Evolutionary conservation across 2,113 vertebrate genomes (phyloP).

Genomic region (human (Homo sapiens)): DNA sequence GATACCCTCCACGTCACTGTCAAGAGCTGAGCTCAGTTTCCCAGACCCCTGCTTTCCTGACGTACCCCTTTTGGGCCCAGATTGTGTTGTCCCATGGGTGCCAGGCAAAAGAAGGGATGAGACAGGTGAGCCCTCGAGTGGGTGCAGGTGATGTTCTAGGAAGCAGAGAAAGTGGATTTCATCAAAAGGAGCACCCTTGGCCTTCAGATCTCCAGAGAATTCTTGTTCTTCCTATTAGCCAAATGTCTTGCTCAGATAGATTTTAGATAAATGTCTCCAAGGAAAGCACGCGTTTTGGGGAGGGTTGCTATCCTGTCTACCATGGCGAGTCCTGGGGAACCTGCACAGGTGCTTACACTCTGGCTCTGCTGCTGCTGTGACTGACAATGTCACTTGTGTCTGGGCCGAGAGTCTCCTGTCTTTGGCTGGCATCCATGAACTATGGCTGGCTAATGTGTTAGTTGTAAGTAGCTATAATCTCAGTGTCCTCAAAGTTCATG

Average conservation of each 20-base stretch:
- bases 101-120: not conserved
- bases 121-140: not conserved
- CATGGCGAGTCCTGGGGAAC: not conserved
- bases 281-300: not conserved
- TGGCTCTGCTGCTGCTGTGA: not conserved
- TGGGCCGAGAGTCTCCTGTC: no score
- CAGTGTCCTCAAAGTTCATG: no score
- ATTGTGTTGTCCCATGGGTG: not conserved
- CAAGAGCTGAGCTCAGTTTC: not conserved
- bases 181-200: not conserved
- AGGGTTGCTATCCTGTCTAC: not conserved
- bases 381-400: not conserved
- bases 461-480: no score
- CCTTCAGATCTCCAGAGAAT: not conserved
- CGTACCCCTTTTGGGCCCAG: not conserved
- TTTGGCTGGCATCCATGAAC: no score
- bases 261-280: not conserved
- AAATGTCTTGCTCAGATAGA: not conserved
- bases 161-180: not conserved
- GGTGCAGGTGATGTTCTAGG: not conserved
- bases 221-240: not conserved
- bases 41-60: not conserved
- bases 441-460: no score
- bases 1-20: rapidly evolving
- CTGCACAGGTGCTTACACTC: not conserved